phyloP scores from a whole-genome alignment of 2,797 vertebrate species.

The Xiphorhynchus erythropygius region DNA sequence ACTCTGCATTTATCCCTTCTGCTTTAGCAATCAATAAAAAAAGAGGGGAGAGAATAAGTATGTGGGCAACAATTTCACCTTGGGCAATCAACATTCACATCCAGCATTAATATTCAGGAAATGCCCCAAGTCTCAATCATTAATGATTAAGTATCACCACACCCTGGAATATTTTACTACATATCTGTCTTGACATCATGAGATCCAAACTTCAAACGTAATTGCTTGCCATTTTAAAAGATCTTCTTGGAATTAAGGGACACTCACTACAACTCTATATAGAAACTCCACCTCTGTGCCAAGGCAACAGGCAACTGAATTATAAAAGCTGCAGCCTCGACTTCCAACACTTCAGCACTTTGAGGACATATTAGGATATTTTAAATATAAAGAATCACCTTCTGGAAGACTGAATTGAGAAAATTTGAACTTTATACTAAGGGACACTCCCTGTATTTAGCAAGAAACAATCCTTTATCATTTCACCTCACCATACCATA shows the following conservation, averaged over 20 bases:
- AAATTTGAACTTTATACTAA: not conserved
- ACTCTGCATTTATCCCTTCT: not conserved
- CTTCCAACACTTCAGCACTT: not conserved
- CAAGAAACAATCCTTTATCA: not conserved
- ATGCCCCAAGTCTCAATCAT: constrained; percentile 54
- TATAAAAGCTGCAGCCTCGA: not conserved
- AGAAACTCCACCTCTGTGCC: not conserved
- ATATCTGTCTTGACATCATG: constrained; percentile 53
- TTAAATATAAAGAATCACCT: not conserved
- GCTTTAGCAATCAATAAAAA: not conserved
- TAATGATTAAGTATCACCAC: constrained; percentile 57
- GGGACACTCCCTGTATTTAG: not conserved
- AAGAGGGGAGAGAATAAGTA: not conserved
- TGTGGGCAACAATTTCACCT: not conserved
- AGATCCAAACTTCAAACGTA: constrained; percentile 49
- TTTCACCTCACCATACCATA: not conserved
- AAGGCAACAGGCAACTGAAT: not conserved
- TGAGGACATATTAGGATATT: not conserved
- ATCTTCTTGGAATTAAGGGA: constrained; percentile 1
- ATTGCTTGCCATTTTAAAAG: not conserved
- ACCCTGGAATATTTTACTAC: constrained; percentile 49
- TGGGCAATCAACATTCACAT: constrained; percentile 30
- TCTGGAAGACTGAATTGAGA: not conserved
- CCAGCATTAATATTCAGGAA: constrained; percentile 63
- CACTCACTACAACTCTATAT: not conserved